Evolutionary conservation across 2,113 vertebrate genomes (phyloP).

Genomic region (Dicentrarchus labrax): DNA sequence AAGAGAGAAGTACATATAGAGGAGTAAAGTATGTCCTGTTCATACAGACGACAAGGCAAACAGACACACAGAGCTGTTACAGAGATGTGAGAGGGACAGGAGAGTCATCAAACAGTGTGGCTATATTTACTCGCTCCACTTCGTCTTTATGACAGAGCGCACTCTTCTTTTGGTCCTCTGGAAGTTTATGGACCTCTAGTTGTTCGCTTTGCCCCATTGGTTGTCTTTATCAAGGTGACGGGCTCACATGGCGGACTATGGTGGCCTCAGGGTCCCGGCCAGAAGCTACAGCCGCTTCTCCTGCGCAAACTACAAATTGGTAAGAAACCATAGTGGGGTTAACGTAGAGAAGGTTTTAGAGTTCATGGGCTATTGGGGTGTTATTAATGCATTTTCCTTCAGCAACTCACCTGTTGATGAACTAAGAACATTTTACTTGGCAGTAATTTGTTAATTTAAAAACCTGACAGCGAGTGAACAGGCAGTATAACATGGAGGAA

Average conservation of each 20-base stretch:
- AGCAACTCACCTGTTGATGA: background rate
- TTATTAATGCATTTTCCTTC: background rate
- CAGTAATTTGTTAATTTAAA: background rate
- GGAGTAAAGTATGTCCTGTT: conserved; percentile 33
- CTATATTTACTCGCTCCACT: conserved; percentile 86
- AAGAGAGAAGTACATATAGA: conserved; percentile 9
- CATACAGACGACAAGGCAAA: conserved; percentile 9
- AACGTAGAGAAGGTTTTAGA: background rate
- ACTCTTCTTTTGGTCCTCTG: conserved; percentile 62
- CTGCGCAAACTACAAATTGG: conserved; percentile 90
- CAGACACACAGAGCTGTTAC: conserved; percentile 7
- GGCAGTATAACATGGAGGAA: background rate
- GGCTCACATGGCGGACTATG: conserved; percentile 82
- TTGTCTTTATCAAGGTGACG: background rate
- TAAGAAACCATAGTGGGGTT: conserved; percentile 78
- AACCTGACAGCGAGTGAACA: background rate
- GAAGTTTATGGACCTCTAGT: conserved; percentile 32
- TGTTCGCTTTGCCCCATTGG: conserved; percentile 17
- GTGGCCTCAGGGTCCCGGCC: conserved; percentile 81
- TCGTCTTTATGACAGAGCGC: conserved; percentile 57
- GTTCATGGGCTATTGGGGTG: background rate
- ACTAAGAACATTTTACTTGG: background rate
- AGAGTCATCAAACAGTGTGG: conserved; percentile 54
- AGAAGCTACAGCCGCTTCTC: conserved; percentile 89
- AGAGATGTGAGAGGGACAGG: conserved; percentile 21